Base-by-base conservation (phyloP, 1,140 invertebrate species). In the Bombyx mandarina region DNA sequence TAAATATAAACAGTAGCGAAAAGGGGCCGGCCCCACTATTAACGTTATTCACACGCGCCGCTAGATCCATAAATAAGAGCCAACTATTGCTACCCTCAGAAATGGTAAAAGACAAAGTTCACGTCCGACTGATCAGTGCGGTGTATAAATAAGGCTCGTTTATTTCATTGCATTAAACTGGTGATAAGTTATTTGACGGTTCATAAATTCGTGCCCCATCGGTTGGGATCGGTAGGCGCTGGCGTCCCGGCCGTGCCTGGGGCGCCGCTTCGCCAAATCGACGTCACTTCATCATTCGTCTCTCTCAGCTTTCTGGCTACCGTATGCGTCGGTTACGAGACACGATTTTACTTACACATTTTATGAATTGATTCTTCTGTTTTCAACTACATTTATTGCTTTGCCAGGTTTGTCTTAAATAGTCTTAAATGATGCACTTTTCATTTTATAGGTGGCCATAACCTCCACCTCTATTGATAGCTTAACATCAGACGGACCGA, bases 1-100 rank as follows among this genome's bases (percentile, higher is more conserved):
- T 82, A 85, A 82, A 85, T 77, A 85, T 81, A 85, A 85, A 85
- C 82, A 83, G 78, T 79, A 77, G 76, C 71, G 63, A 73, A 65
- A 70, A 78, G 77, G 79, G 79, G 71, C 68, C 62, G 64, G 68
- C 78, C 82, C 79, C 66, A 75, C 79, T 82, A 80, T 83, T 81
- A 81, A 73, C 77, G 70, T 79, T 82, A 86, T 75, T 86, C 78
- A 82, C 80, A 85, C 78, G 79, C 75, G 73, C 68, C 66, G 71
- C 71, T 79, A 74, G 71, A 75, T 82, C 75, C 75, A 82, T 81
- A 82, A 85, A 84, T 80, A 84, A 79, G 67, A 71, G 65, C 61
- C 66, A 75, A 77, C 75, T 75, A 76, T 49, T 57, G 55, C 69
- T 65, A 79, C 69, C 74, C 71, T 69, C 60, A 61, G 63, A 72